Percentiles rank a stretch among this genome's conserved stretches.
Conservation (phyloP, 2,888 invertebrate genomes). For the Diachrysia chrysitis region DNA sequence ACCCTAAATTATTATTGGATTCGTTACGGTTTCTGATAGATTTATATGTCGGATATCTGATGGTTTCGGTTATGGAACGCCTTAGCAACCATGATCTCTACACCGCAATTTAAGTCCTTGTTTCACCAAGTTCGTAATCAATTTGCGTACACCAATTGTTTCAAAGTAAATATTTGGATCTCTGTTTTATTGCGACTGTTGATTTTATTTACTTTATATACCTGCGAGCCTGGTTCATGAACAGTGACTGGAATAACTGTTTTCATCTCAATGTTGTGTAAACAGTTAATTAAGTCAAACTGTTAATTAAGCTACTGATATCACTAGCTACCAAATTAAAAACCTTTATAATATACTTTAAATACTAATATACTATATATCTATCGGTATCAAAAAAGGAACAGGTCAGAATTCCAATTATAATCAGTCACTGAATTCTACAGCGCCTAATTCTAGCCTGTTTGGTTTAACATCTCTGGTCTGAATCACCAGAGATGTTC, state of each 20-base stretch:
- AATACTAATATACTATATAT: too few relatives aligned
- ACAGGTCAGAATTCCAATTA: too few relatives aligned
- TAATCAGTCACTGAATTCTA: too few relatives aligned
- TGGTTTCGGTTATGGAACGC: constrained; percentile 32
- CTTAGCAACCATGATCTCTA: constrained; percentile 45
- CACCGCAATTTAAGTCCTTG: constrained; percentile 37
- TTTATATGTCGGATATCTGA: constrained; percentile 48
- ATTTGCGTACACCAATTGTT: constrained; percentile 31
- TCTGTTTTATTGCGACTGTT: constrained; percentile 6
- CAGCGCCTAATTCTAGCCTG: too few relatives aligned
- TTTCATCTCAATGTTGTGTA: neutral
- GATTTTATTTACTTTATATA: neutral
- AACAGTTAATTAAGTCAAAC: neutral
- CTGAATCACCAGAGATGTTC: too few relatives aligned
- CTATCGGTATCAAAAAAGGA: too few relatives aligned
- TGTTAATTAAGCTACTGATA: neutral
- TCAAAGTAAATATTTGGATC: constrained; percentile 11
- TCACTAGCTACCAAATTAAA: too few relatives aligned
- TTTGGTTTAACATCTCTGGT: too few relatives aligned
- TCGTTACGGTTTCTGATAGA: too few relatives aligned
- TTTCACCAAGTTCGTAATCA: constrained; percentile 34
- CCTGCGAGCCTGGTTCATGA: neutral
- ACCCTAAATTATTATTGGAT: too few relatives aligned
- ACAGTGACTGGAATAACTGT: neutral
- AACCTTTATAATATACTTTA: too few relatives aligned